Percentiles rank a stretch among this genome's conserved stretches.
Evolutionary conservation across 2,113 vertebrate species (phyloP).

Genomic region (Ciconia boyciana): DNA sequence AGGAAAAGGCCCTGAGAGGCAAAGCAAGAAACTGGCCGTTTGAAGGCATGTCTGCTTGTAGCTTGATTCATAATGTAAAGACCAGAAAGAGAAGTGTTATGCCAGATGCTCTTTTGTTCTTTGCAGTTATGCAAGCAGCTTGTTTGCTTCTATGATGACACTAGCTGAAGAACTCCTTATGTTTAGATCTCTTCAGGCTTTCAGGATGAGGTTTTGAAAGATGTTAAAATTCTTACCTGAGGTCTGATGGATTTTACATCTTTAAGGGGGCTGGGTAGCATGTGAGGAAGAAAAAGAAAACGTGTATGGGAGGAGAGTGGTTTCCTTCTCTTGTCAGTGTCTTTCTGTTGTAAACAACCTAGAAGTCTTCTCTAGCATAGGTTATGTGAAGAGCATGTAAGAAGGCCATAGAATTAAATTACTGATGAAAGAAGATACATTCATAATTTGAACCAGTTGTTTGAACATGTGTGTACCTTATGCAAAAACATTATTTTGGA

Average conservation of each 20-base stretch:
- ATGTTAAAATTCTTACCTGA: background rate
- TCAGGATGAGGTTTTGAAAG: background rate
- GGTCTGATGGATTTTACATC: background rate
- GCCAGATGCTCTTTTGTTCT: conserved; percentile 1
- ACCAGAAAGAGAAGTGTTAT: background rate
- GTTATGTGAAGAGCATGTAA: background rate
- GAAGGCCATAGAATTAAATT: background rate
- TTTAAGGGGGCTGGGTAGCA: background rate
- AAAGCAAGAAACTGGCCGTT: background rate
- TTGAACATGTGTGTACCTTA: background rate
- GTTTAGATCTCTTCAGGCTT: background rate
- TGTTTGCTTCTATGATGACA: background rate
- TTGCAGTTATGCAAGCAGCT: background rate
- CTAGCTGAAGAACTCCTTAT: background rate
- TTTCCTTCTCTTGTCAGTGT: background rate
- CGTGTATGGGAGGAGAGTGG: background rate
- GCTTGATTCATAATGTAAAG: background rate
- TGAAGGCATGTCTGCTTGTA: background rate
- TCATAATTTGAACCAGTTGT: background rate
- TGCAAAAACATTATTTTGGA: background rate
- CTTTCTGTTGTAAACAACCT: background rate
- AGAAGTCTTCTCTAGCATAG: background rate
- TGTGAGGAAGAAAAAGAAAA: background rate
- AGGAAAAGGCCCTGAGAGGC: background rate
- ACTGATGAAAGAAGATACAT: background rate